Percentiles rank a stretch among this genome's conserved stretches.
Conservation (phyloP, 1,140 invertebrate genomes). For the Meloidogyne hapla region DNA sequence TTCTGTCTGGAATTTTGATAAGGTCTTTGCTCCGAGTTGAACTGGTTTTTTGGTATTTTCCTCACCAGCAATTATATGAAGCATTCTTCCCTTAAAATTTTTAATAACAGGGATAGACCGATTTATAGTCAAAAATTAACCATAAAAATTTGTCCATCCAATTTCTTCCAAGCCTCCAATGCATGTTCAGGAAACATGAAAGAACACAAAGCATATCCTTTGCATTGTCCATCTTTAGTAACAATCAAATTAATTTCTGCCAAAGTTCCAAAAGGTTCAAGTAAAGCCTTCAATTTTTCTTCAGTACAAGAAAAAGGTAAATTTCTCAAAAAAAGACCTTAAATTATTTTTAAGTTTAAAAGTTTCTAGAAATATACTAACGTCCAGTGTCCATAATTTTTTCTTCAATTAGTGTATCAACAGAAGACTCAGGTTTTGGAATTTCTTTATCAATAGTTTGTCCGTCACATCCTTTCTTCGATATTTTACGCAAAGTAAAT, state of each 20-base stretch:
- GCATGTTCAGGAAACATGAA: constrained; percentile 95
- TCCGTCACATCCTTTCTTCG: constrained; percentile 27
- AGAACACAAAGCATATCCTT: constrained; percentile 90
- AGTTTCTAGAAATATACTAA: constrained; percentile 5
- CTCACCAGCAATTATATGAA: constrained; percentile 88
- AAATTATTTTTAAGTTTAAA: not conserved
- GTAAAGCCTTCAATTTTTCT: constrained; percentile 79
- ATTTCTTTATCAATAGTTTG: constrained; percentile 28
- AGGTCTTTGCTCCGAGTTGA: constrained; percentile 66
- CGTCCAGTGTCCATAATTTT: constrained; percentile 73
- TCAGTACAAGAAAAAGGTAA: constrained; percentile 83
- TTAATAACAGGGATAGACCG: not conserved
- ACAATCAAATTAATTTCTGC: constrained; percentile 86
- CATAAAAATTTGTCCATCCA: constrained; percentile 85
- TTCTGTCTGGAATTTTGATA: constrained; percentile 76
- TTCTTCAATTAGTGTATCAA: constrained; percentile 36
- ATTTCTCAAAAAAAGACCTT: constrained; percentile 84
- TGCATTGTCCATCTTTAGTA: constrained; percentile 80
- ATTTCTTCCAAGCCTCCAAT: constrained; percentile 77
- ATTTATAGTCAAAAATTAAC: constrained; percentile 48
- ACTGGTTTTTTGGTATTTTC: constrained; percentile 70
- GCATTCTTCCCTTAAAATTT: constrained; percentile 74
- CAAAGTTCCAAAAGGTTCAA: constrained; percentile 78
- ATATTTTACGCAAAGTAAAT: constrained; percentile 34
- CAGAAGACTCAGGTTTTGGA: constrained; percentile 7